Percentiles rank a stretch among this genome's conserved stretches.
Evolutionary conservation across 2,888 invertebrate species (phyloP).

Genomic region (Linnaemya tessellans): DNA sequence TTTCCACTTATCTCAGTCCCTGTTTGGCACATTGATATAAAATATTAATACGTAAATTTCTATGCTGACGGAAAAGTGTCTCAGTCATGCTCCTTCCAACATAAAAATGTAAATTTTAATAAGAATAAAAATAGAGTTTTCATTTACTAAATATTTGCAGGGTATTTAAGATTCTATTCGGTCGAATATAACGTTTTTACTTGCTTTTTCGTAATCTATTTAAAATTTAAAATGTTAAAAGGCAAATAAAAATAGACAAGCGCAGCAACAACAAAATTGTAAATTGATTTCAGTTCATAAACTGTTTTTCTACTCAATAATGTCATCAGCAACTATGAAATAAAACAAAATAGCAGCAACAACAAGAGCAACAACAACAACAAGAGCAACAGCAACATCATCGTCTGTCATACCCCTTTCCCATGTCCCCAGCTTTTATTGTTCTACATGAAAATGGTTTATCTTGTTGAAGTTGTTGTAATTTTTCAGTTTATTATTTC

Average conservation of each 20-base stretch:
- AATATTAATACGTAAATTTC: no score
- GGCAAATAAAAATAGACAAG: constrained; percentile 42
- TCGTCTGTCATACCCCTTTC: background rate
- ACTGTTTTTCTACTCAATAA: constrained; percentile 57
- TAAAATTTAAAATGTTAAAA: constrained; percentile 49
- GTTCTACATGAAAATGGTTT: constrained; percentile 36
- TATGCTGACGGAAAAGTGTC: no score
- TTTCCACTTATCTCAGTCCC: no score
- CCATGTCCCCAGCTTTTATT: constrained; percentile 17
- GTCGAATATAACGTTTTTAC: no score
- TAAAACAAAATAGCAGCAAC: background rate
- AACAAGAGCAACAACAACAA: background rate
- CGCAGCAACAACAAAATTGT: constrained; percentile 41
- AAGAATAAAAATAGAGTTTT: no score
- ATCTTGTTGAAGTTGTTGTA: constrained; percentile 25
- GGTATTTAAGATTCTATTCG: no score
- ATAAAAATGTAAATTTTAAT: no score
- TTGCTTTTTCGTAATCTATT: constrained; percentile 60
- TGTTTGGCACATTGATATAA: no score
- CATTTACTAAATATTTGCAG: no score
- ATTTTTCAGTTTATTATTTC: constrained; percentile 46
- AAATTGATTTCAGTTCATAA: constrained; percentile 69
- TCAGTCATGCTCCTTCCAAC: no score
- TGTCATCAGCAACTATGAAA: constrained; percentile 48
- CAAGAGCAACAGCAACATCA: background rate